These are phyloP conservation scores for Sterrhoptilus dennistouni DNA, from an alignment of 2,113 vertebrate genomes.

Conservation along the genomic window DNA sequence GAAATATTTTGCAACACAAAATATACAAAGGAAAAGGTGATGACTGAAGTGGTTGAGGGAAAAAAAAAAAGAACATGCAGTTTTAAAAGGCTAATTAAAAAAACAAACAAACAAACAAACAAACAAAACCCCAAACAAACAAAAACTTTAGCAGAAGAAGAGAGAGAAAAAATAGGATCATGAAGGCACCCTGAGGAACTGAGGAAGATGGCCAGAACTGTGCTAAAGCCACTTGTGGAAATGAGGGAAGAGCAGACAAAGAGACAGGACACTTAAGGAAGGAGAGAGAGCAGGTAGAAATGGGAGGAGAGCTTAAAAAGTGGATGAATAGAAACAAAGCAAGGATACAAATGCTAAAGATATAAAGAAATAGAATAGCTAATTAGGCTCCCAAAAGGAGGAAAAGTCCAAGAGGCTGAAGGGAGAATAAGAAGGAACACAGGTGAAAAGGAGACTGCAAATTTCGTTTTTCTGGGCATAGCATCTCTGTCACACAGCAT, in stretches of 20 bases:
- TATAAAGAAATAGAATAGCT: not conserved
- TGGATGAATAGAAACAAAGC: not conserved
- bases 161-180: not conserved
- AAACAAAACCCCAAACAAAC: too few species aligned
- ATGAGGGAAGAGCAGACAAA: not conserved
- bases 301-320: not conserved
- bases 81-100: not conserved
- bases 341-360: not conserved
- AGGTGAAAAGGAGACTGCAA: not conserved
- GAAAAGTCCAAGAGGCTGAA: fast-evolving
- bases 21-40: not conserved
- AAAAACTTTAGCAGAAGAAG: not conserved
- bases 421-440: not conserved
- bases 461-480: not conserved
- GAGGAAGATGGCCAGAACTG: not conserved
- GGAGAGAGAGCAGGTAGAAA: not conserved
- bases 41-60: not conserved
- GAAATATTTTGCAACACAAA: not conserved
- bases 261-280: not conserved
- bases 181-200: not conserved
- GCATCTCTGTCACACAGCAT: not conserved
- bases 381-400: not conserved
- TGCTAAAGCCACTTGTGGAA: not conserved
- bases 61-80: not conserved
- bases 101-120: not conserved